These are phyloP conservation scores for Coluber constrictor DNA, from an alignment of 2,797 vertebrate genomes.

Conservation along the genomic window DNA sequence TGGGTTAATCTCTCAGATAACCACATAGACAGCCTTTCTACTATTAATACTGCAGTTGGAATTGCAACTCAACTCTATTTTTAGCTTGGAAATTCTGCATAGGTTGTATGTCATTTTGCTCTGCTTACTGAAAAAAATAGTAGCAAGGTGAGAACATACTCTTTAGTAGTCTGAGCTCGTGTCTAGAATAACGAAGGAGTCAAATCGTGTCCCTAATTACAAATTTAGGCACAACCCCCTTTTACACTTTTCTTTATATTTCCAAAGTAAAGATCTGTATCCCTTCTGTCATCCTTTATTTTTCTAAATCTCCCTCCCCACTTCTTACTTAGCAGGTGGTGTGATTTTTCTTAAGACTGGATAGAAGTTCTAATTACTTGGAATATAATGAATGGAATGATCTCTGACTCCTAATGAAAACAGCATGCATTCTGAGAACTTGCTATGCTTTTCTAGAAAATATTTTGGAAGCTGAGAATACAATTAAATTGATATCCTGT, in stretches of 20 bases:
- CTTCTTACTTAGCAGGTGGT: background rate
- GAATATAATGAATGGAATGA: background rate
- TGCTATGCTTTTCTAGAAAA: background rate
- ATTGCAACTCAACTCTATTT: conserved; percentile 48
- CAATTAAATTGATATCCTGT: background rate
- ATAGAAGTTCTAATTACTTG: background rate
- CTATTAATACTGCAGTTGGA: conserved; percentile 45
- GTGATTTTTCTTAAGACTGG: background rate
- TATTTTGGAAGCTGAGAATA: background rate
- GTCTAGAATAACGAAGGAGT: background rate
- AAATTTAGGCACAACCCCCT: background rate
- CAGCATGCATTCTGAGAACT: background rate
- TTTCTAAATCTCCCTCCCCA: background rate
- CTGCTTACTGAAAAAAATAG: background rate
- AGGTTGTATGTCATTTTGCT: conserved; percentile 1
- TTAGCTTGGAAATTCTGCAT: conserved; percentile 51
- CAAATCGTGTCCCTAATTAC: background rate
- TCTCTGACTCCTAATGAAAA: background rate
- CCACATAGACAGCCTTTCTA: background rate
- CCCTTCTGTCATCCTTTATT: background rate
- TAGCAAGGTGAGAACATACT: background rate
- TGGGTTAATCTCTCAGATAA: conserved; percentile 39
- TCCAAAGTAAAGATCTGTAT: background rate
- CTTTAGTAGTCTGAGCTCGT: background rate
- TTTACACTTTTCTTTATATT: background rate